Conservation (phyloP, 2,113 vertebrate genomes). For the Nothocercus nigrocapillus region DNA sequence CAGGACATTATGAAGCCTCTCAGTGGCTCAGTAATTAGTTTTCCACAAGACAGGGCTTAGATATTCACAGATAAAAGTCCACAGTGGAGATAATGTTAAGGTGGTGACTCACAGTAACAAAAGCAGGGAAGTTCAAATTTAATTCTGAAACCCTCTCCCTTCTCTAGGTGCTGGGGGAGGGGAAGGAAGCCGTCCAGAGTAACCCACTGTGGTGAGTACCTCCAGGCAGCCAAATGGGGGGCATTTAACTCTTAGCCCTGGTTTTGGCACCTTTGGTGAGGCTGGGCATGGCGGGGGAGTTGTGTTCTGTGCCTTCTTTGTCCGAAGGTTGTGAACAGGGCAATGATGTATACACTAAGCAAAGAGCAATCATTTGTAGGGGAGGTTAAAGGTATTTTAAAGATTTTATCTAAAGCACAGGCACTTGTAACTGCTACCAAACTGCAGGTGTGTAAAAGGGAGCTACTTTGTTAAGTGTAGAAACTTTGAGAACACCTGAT, state of each 20-base stretch:
- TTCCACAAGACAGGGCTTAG: constrained; percentile 88
- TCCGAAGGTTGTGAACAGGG: background rate
- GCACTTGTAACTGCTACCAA: background rate
- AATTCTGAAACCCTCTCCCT: constrained; percentile 72
- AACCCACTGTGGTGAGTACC: constrained; percentile 2
- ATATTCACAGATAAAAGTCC: constrained; percentile 87
- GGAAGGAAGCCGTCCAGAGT: constrained; percentile 22
- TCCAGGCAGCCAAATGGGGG: constrained; percentile 21
- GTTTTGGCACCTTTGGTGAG: constrained; percentile 40
- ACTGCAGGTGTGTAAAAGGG: background rate
- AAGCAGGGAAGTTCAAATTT: constrained; percentile 78
- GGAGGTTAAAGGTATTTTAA: background rate
- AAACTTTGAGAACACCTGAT: constrained; percentile 31
- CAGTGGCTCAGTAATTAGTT: constrained; percentile 90
- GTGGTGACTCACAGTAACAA: constrained; percentile 81
- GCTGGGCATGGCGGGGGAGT: background rate
- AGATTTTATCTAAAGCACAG: background rate
- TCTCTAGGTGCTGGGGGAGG: constrained; percentile 67
- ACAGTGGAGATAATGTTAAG: constrained; percentile 77
- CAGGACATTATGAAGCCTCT: constrained; percentile 90
- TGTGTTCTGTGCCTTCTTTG: background rate
- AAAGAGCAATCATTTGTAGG: background rate
- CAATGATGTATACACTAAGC: background rate
- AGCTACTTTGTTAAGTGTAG: background rate
- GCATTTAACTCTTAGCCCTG: constrained; percentile 1